Percentiles rank a stretch among this genome's conserved stretches.
Conservation (phyloP, 2,888 invertebrate genomes). For the Eudasyphora cyanicolor region DNA sequence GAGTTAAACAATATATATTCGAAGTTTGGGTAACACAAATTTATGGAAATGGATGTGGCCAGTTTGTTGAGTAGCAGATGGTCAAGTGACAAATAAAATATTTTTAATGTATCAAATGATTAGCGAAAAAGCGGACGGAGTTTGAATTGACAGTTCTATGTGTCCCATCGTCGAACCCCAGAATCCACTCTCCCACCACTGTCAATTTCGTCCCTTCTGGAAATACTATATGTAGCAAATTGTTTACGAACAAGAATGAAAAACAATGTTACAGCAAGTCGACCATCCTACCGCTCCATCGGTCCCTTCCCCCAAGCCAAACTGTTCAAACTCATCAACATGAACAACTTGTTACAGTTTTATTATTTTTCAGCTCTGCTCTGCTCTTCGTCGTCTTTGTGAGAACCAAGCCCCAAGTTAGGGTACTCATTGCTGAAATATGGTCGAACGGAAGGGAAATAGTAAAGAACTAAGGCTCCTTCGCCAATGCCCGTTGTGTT, state of each 20-base stretch:
- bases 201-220: constrained; percentile 15
- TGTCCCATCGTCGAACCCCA: constrained; percentile 12
- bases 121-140: too few species aligned
- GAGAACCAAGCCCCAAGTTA: background rate
- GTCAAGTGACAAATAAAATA: too few species aligned
- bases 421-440: constrained; percentile 20
- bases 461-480: background rate
- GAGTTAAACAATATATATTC: too few species aligned
- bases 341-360: constrained; percentile 62
- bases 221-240: constrained; percentile 59
- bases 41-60: too few species aligned
- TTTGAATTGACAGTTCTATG: constrained; percentile 59
- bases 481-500: too few species aligned
- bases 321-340: constrained; percentile 61
- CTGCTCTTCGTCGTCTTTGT: background rate
- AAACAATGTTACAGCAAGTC: constrained; percentile 48
- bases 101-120: too few species aligned
- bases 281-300: constrained; percentile 5
- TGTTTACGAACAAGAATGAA: constrained; percentile 47
- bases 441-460: constrained; percentile 36
- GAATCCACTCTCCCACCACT: background rate
- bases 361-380: constrained; percentile 18
- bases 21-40: too few species aligned
- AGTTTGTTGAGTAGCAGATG: too few species aligned
- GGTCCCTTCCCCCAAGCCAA: background rate